Conservation (phyloP, 2,797 vertebrate species). For the Perodicticus potto region DNA sequence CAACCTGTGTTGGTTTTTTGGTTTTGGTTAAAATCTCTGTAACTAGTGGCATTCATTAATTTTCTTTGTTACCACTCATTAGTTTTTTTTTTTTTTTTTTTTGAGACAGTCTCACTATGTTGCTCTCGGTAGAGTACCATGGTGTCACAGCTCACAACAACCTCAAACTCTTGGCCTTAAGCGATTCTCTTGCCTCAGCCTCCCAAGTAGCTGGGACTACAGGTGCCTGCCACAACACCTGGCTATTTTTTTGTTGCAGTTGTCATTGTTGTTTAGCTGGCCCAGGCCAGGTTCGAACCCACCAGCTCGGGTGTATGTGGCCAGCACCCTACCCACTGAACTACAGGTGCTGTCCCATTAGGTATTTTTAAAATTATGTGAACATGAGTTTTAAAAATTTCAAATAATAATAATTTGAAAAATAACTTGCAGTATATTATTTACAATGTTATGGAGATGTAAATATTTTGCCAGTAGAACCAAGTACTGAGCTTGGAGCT, state of each 20-base stretch:
- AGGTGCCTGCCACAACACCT: no score
- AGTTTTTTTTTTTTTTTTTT: not conserved
- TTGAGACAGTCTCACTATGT: no score
- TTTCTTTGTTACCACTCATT: conserved; percentile 21
- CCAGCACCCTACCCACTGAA: no score
- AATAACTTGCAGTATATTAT: not conserved
- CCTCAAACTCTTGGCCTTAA: no score
- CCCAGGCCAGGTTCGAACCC: no score
- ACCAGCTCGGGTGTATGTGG: no score
- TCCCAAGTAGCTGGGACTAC: no score
- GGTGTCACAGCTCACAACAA: no score
- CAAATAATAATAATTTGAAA: conserved; percentile 60
- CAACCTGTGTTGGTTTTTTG: not conserved
- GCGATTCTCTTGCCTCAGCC: no score
- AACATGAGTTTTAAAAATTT: not conserved
- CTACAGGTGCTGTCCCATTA: not conserved
- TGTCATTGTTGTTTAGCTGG: no score
- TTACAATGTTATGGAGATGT: not conserved
- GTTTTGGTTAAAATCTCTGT: conserved; percentile 22
- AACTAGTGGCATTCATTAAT: conserved; percentile 15
- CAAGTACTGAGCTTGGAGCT: not conserved
- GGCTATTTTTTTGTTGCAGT: no score
- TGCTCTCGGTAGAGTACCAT: no score
- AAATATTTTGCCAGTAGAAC: conserved; percentile 41
- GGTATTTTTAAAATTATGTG: conserved; percentile 39